phyloP scores from a whole-genome alignment of 2,888 invertebrate species.

The Leptopilina drosophilae region DNA sequence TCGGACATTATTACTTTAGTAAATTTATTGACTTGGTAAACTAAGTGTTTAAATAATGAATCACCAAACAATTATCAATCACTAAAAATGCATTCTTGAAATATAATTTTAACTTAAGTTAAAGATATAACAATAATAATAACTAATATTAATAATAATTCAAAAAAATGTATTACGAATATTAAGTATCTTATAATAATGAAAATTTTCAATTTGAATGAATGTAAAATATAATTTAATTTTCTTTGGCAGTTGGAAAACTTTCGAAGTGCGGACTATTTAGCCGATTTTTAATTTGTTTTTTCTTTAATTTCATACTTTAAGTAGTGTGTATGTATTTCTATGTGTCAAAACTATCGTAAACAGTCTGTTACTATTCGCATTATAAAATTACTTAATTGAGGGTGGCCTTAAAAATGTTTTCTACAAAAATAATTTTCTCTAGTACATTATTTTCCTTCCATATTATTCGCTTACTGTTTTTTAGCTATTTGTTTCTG shows the following conservation, averaged over 20 bases:
- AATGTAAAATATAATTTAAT: neutral
- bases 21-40: no score
- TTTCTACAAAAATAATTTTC: conserved; percentile 33
- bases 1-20: no score
- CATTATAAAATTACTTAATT: conserved; percentile 31
- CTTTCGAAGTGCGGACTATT: conserved; percentile 8
- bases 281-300: neutral
- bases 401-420: conserved; percentile 18
- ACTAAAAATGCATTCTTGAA: no score
- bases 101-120: no score
- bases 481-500: neutral
- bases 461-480: neutral
- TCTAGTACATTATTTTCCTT: neutral
- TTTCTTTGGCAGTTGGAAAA: conserved; percentile 36
- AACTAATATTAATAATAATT: no score
- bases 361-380: conserved; percentile 32
- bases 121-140: no score
- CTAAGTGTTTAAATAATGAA: no score
- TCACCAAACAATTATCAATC: no score
- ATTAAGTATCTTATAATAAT: no score
- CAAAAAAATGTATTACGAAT: no score
- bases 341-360: conserved; percentile 11
- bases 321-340: conserved; percentile 13
- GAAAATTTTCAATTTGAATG: neutral
- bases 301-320: conserved; percentile 5